A percentile compares a stretch with the other conserved stretches of the same genome.
Evolutionary conservation across 2,797 vertebrate species (phyloP).

Genomic region (Esox masquinongy): DNA sequence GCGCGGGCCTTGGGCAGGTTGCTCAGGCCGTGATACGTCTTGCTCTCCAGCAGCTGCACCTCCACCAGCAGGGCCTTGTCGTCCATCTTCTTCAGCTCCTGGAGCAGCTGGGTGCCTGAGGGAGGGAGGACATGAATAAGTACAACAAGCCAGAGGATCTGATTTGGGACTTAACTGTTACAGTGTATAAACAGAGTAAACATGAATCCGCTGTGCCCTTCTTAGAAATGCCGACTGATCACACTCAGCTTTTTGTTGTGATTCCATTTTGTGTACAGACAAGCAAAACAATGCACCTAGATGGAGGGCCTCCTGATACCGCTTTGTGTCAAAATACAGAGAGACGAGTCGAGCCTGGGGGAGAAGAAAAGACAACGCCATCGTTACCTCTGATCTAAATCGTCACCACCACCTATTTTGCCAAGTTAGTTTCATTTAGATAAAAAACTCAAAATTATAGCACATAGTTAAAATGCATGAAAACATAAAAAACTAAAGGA

Average conservation of each 20-base stretch:
- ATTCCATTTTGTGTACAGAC: neutral
- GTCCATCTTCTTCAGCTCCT: slow-evolving; percentile 98
- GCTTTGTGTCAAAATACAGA: slow-evolving; percentile 97
- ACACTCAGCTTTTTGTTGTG: neutral
- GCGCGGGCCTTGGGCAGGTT: slow-evolving; percentile 96
- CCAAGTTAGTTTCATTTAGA: too few species aligned
- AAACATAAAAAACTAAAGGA: too few species aligned
- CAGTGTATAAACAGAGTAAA: neutral
- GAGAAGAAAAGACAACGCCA: neutral
- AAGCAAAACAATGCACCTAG: slow-evolving; percentile 74
- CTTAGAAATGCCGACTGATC: neutral
- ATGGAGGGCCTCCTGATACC: slow-evolving; percentile 94
- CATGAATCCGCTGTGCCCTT: neutral
- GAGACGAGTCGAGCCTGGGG: slow-evolving; percentile 92
- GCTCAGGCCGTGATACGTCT: slow-evolving; percentile 96
- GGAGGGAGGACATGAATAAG: neutral
- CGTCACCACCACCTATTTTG: neutral
- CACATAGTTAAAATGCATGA: too few species aligned
- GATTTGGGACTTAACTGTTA: neutral
- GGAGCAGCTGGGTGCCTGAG: slow-evolving; percentile 89
- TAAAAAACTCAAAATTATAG: too few species aligned
- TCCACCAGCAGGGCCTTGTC: slow-evolving; percentile 98
- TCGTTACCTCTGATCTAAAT: neutral
- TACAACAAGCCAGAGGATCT: neutral
- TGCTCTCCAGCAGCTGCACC: slow-evolving; percentile 97